Conservation (phyloP, 2,888 invertebrate genomes). For the Athetis lepigone region DNA sequence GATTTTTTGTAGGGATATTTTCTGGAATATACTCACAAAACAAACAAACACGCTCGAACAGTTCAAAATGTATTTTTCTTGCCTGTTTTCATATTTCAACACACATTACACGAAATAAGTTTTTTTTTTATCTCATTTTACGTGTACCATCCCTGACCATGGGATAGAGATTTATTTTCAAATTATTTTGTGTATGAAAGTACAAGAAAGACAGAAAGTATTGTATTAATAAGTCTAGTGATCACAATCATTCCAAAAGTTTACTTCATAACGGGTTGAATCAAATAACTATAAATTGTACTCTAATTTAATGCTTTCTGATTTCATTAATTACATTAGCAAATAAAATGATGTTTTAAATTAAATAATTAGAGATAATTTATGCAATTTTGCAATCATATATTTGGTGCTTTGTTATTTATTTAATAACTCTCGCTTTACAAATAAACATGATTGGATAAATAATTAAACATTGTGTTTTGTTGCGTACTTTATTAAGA, state of each 20-base stretch:
- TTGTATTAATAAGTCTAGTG: no score
- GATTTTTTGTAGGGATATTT: no score
- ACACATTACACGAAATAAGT: no score
- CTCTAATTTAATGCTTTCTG: background rate
- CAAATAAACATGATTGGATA: conserved; percentile 15
- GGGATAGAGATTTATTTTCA: no score
- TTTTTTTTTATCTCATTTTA: no score
- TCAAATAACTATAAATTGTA: conserved; percentile 1
- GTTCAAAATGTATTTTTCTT: no score
- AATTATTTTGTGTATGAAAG: no score
- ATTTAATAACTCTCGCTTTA: background rate
- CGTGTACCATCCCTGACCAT: no score
- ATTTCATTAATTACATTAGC: conserved; percentile 25
- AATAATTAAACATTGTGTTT: conserved; percentile 1
- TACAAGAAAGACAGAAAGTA: no score
- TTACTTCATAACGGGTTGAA: background rate
- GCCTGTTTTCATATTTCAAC: no score
- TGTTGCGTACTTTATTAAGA: conserved; percentile 1
- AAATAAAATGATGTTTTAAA: conserved; percentile 34
- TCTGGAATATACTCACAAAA: no score
- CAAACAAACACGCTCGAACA: no score
- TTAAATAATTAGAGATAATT: conserved; percentile 25
- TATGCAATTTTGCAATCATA: conserved; percentile 1
- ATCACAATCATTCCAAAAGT: background rate
- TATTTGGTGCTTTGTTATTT: conserved; percentile 1